Percentiles rank a stretch among this genome's conserved stretches.
phyloP scores from a whole-genome alignment of 2,113 vertebrate genomes.

The Suncus etruscus region DNA sequence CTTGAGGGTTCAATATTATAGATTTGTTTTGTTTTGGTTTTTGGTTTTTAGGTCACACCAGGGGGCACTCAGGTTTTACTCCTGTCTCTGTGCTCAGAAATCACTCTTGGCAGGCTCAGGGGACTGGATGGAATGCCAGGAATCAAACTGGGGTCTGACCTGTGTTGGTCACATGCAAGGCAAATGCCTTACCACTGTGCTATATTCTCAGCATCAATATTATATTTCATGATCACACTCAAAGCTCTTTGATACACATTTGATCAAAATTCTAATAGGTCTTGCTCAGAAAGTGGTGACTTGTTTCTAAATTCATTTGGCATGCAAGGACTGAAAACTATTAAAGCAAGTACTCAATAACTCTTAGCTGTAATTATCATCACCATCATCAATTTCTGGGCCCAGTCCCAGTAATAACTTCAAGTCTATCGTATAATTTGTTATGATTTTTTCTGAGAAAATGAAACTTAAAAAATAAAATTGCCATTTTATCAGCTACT shows the following conservation, averaged over 20 bases:
- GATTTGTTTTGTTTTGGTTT: too few species aligned
- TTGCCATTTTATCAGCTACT: not conserved
- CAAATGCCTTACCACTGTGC: too few species aligned
- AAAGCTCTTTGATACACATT: not conserved
- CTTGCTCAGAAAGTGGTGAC: slow-evolving; percentile 12
- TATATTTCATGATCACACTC: not conserved
- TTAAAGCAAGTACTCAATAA: not conserved
- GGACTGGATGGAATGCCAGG: too few species aligned
- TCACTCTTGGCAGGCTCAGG: too few species aligned
- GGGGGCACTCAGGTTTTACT: too few species aligned
- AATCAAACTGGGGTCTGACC: too few species aligned
- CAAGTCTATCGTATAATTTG: not conserved
- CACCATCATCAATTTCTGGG: not conserved
- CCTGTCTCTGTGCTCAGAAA: too few species aligned
- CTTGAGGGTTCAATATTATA: too few species aligned
- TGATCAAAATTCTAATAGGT: not conserved
- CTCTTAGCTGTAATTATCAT: not conserved
- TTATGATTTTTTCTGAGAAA: slow-evolving; percentile 10
- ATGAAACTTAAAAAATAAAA: not conserved
- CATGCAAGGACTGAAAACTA: not conserved
- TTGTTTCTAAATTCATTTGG: not conserved
- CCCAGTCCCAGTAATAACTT: not conserved
- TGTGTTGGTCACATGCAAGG: too few species aligned
- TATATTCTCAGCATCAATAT: too few species aligned
- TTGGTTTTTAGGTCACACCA: too few species aligned